Conservation (phyloP, 1,140 invertebrate species). For the Pseudomyrmex dendroicus region DNA sequence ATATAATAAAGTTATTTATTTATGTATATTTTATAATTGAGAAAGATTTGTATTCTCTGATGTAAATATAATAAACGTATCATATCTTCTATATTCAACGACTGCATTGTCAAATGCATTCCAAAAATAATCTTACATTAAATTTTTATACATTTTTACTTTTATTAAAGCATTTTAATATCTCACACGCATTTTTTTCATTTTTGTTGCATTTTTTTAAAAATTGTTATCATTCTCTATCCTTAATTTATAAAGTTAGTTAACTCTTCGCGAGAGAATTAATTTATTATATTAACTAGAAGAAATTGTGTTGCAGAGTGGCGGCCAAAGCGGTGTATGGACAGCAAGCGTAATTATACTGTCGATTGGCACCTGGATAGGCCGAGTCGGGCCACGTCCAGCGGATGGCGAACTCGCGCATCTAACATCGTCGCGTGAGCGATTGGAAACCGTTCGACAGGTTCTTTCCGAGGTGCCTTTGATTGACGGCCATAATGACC, state of each 20-base stretch:
- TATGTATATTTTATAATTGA: not conserved
- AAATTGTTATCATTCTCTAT: no score
- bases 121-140: no score
- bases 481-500: constrained; percentile 92
- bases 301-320: constrained; percentile 63
- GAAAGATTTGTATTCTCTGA: no score
- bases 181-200: no score
- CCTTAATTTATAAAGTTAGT: not conserved
- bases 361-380: constrained; percentile 78
- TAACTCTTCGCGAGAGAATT: not conserved
- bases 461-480: constrained; percentile 86
- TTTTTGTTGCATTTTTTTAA: no score
- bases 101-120: no score
- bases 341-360: constrained; percentile 76
- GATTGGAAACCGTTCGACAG: constrained; percentile 85
- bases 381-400: constrained; percentile 76
- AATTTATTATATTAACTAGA: not conserved
- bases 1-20: not conserved
- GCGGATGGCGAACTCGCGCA: constrained; percentile 78
- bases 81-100: no score
- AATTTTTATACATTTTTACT: no score
- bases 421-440: constrained; percentile 78
- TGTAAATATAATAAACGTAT: no score
- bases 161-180: no score
- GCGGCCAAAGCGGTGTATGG: constrained; percentile 75